Percentiles rank a stretch among this genome's conserved stretches.
Evolutionary conservation across 2,888 invertebrate species (phyloP).

Genomic region (Cephonodes hylas): DNA sequence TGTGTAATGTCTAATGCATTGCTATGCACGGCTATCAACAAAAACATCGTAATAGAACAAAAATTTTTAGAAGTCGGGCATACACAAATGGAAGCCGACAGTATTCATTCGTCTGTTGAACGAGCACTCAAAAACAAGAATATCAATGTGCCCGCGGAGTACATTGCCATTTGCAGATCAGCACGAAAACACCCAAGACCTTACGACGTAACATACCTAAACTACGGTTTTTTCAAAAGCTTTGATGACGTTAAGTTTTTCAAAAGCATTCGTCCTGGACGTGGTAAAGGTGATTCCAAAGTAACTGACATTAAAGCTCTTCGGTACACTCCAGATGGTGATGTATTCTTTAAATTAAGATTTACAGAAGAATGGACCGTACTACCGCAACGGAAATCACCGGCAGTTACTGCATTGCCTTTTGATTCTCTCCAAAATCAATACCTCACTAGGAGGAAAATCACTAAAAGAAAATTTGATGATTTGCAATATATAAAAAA

Average conservation of each 20-base stretch:
- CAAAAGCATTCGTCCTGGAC: constrained; percentile 13
- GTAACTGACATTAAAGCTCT: constrained; percentile 15
- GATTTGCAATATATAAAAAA: constrained; percentile 2
- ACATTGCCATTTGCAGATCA: constrained; percentile 14
- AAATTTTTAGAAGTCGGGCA: constrained; percentile 13
- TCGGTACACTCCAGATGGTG: constrained; percentile 11
- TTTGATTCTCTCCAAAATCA: constrained; percentile 2
- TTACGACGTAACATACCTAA: constrained; percentile 9
- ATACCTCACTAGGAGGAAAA: neutral
- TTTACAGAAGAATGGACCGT: constrained; percentile 13
- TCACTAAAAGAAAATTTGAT: neutral
- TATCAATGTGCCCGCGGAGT: constrained; percentile 20
- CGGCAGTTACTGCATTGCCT: constrained; percentile 7
- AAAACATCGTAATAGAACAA: constrained; percentile 8
- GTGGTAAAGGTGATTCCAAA: constrained; percentile 14
- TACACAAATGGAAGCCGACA: constrained; percentile 14
- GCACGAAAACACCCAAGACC: constrained; percentile 8
- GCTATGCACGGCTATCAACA: neutral
- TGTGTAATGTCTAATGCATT: constrained; percentile 14
- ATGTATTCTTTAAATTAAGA: constrained; percentile 14
- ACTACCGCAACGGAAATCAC: constrained; percentile 10
- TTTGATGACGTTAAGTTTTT: neutral
- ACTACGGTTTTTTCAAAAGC: neutral
- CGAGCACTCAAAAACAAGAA: constrained; percentile 9
- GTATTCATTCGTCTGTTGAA: constrained; percentile 15